Conservation (phyloP, 2,888 invertebrate species). For the Ornithoptera alexandrae region DNA sequence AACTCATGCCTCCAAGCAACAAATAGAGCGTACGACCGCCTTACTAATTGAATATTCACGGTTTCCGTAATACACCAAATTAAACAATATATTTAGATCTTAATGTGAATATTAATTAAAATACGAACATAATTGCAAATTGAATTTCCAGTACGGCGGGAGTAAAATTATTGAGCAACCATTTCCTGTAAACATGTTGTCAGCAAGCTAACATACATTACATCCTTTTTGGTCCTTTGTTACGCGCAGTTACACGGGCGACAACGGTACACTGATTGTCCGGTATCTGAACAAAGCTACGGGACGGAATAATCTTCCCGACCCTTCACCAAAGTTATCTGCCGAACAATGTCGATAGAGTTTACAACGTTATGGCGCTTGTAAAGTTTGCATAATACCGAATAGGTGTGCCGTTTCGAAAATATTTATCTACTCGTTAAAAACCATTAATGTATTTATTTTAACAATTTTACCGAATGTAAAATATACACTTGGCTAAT, state of each 20-base stretch:
- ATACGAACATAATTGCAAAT: neutral
- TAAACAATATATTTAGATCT: no score
- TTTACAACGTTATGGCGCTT: neutral
- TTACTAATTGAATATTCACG: no score
- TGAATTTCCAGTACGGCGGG: neutral
- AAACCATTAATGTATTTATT: no score
- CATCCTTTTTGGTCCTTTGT: neutral
- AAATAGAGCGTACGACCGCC: no score
- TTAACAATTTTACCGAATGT: no score
- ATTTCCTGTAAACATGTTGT: neutral
- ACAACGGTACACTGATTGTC: neutral
- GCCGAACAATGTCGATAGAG: neutral
- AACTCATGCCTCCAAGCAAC: no score
- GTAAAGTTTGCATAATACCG: no score
- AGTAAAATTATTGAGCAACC: neutral
- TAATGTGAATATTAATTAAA: no score
- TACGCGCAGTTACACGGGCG: slow-evolving; percentile 1
- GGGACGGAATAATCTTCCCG: slow-evolving; percentile 3
- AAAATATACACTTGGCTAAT: no score
- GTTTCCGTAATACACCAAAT: no score
- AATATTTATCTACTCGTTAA: no score
- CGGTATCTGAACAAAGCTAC: slow-evolving; percentile 1
- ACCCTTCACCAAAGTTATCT: slow-evolving; percentile 1
- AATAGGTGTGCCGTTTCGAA: no score
- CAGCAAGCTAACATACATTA: neutral